Evolutionary conservation across 23 tunicate species (phyloP), one percentile per base, ranked within the genome.

Genomic region (Aplidium turbinatum): DNA sequence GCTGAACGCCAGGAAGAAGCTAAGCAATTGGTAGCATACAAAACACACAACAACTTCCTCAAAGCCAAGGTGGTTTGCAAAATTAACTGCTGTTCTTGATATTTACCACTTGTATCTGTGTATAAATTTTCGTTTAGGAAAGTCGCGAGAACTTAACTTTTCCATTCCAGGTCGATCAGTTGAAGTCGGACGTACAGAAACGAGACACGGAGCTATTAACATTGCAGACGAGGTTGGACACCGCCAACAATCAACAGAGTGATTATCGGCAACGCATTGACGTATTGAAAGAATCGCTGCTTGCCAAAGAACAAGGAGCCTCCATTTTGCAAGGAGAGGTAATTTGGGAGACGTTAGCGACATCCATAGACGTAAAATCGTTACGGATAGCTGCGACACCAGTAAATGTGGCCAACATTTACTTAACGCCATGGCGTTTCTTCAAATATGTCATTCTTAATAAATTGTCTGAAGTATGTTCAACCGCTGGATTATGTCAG

Each of bases 231-330:
- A 72, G 79, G 32, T 70, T 84, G 18, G 97, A 91, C 31, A 84
- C 97, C 0, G 32, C 84, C 63, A 91, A 79, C 78, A 84, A 84
- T 58, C 97, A 91, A 55, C 97, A 91, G 63, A 78, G 92, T 30
- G 97, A 91, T 61, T 84, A 80, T 71, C 56, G 97, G 21, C 97
- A 91, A 42, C 97, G 84, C 34, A 91, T 91, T 23, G 97, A 91
- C 57, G 97, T 91, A 2, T 48, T 91, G 35, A 91, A 91, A 57
- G 97, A 91, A 79, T 84, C 91, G 5, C 57, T 91, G 13, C 68
- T 68, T 1, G 86, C 97, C 16, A 91, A 84, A 57, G 97, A 91
- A 33, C 97, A 91, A 68, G 31, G 87, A 11, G 76, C 87, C 4
- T 73, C 86, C n/a, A 72, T 91, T 2, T 58, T 91, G 47, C 97